These are phyloP conservation scores for Pampusana beccarii DNA, from an alignment of 2,113 vertebrate species.

Conservation along the genomic window DNA sequence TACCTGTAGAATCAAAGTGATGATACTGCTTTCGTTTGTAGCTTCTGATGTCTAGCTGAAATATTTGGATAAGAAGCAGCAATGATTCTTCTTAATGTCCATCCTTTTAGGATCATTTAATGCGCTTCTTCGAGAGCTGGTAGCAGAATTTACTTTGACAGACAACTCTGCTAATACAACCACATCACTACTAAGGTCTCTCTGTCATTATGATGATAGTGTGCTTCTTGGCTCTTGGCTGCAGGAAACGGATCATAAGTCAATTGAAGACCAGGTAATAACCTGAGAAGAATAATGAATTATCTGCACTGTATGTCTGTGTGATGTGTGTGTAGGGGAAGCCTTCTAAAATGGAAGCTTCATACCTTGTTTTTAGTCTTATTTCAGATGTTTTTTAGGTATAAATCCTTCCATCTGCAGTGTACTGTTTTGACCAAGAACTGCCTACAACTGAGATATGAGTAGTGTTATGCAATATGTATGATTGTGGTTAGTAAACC, in stretches of 20 bases:
- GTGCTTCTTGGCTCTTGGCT: conserved; percentile 99
- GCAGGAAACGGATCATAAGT: conserved; percentile 98
- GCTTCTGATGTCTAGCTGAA: neutral
- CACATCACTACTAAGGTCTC: conserved; percentile 93
- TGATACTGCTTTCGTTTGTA: neutral
- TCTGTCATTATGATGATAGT: conserved; percentile 98
- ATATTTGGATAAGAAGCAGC: neutral
- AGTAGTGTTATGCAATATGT: too few species aligned
- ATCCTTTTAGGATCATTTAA: conserved; percentile 88
- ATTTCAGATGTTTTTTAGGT: neutral
- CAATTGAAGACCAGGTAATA: conserved; percentile 96
- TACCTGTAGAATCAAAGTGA: neutral
- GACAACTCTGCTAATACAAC: conserved; percentile 99
- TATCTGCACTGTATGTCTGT: neutral
- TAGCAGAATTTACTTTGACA: conserved; percentile 97
- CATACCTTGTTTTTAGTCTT: neutral
- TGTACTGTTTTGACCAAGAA: neutral
- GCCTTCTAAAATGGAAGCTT: neutral
- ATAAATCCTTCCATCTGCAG: neutral
- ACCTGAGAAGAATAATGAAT: rapidly evolving
- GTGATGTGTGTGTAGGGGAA: neutral
- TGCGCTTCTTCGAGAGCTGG: conserved; percentile 92
- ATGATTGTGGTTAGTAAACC: neutral
- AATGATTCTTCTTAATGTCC: neutral
- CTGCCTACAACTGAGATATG: neutral